These are phyloP conservation scores for Siphlonurus alternatus DNA, from an alignment of 2,888 invertebrate species.

Conservation along the genomic window DNA sequence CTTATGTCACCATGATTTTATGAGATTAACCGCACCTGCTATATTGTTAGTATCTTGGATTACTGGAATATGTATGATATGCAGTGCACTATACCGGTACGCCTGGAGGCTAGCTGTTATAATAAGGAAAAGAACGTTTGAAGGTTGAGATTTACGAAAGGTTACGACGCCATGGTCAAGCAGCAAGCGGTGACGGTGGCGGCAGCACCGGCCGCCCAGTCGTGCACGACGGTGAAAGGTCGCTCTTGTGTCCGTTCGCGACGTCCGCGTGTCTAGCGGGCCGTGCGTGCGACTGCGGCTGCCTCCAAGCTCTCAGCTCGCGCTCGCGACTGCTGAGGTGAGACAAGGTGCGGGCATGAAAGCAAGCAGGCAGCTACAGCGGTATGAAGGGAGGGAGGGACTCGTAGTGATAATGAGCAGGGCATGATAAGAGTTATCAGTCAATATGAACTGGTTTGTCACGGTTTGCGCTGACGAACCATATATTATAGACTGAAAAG, in stretches of 20 bases:
- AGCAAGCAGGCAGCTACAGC: too few relatives aligned
- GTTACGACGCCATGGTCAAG: not conserved
- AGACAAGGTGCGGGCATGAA: not conserved
- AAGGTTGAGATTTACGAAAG: not conserved
- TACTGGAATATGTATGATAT: too few relatives aligned
- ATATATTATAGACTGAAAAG: too few relatives aligned
- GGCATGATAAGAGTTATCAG: not conserved
- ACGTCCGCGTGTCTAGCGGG: not conserved
- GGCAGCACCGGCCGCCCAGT: not conserved
- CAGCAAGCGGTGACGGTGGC: not conserved
- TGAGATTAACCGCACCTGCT: too few relatives aligned
- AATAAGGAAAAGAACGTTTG: not conserved
- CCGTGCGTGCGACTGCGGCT: too few relatives aligned
- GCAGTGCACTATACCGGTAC: too few relatives aligned
- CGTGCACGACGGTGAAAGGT: not conserved
- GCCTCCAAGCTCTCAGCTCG: too few relatives aligned
- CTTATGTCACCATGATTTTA: too few relatives aligned
- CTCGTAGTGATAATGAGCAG: not conserved
- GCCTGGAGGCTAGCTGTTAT: too few relatives aligned
- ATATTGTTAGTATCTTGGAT: too few relatives aligned
- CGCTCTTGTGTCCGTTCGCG: not conserved
- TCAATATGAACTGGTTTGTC: not conserved
- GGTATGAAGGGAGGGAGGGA: too few relatives aligned
- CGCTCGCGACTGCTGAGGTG: not conserved
- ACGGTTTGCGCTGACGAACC: not conserved